Conservation (phyloP, 2,888 invertebrate genomes). For the Oxyscelio sp. region DNA sequence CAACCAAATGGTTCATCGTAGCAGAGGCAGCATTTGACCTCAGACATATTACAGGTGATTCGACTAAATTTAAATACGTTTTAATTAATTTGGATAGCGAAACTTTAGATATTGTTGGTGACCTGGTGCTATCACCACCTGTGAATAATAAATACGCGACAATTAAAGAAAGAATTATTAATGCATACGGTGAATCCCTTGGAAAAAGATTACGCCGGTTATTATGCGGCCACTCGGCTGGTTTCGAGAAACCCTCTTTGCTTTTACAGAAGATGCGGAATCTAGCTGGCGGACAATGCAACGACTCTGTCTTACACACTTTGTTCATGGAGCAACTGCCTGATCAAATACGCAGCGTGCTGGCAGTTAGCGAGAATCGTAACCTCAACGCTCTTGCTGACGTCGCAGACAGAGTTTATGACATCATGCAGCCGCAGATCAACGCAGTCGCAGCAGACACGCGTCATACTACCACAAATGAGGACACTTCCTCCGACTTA, state of each 20-base stretch:
- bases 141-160: not conserved
- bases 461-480: too few species aligned
- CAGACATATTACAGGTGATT: slow-evolving; percentile 5
- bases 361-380: not conserved
- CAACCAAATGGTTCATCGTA: slow-evolving; percentile 23
- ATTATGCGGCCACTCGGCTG: not conserved
- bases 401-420: not conserved
- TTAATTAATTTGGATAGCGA: slow-evolving; percentile 24
- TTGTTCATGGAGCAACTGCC: slow-evolving; percentile 43
- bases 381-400: slow-evolving; percentile 1
- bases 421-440: not conserved
- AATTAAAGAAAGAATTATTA: slow-evolving; percentile 12
- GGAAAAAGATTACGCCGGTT: slow-evolving; percentile 4
- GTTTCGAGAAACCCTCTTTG: slow-evolving; percentile 17
- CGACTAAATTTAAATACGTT: slow-evolving; percentile 31
- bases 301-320: not conserved
- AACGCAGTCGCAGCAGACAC: too few species aligned
- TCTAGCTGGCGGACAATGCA: not conserved
- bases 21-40: slow-evolving; percentile 37
- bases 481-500: too few species aligned
- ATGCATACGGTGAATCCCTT: slow-evolving; percentile 14
- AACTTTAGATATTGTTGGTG: slow-evolving; percentile 7
- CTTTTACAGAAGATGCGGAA: slow-evolving; percentile 1
- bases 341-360: not conserved
- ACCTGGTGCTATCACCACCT: not conserved